These are phyloP conservation scores for Myopa tessellatipennis DNA, from an alignment of 2,888 invertebrate species.

Conservation along the genomic window DNA sequence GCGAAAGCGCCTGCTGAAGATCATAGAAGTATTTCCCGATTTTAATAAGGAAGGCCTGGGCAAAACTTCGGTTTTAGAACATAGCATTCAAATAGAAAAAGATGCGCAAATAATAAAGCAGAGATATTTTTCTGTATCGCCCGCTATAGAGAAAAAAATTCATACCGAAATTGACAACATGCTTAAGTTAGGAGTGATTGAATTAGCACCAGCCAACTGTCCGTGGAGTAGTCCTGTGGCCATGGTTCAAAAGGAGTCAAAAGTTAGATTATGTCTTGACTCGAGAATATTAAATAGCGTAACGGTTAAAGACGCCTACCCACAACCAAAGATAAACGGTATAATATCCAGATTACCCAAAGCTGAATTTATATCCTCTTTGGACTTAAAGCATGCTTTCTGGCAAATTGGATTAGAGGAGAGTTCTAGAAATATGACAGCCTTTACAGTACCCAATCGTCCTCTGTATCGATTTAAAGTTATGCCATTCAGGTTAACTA, in stretches of 20 bases:
- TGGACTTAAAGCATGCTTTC: slow-evolving; percentile 37
- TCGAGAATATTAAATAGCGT: not conserved
- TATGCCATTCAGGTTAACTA: slow-evolving; percentile 34
- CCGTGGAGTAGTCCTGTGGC: slow-evolving; percentile 29
- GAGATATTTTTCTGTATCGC: slow-evolving; percentile 31
- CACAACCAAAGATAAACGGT: slow-evolving; percentile 36
- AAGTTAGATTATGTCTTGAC: slow-evolving; percentile 40
- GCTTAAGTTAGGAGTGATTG: slow-evolving; percentile 27
- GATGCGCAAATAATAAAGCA: slow-evolving; percentile 38
- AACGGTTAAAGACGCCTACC: no score
- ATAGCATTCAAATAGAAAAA: slow-evolving; percentile 41
- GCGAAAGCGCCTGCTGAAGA: not conserved
- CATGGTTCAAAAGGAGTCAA: slow-evolving; percentile 25
- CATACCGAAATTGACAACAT: slow-evolving; percentile 30
- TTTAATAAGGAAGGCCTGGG: slow-evolving; percentile 29
- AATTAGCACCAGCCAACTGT: slow-evolving; percentile 31
- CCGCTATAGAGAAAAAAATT: slow-evolving; percentile 20
- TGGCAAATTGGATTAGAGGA: no score
- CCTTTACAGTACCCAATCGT: no score
- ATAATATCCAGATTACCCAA: slow-evolving; percentile 37
- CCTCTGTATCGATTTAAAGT: no score
- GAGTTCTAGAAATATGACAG: no score
- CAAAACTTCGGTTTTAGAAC: slow-evolving; percentile 23
- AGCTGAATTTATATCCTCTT: slow-evolving; percentile 41
- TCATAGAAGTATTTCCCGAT: slow-evolving; percentile 29